Percentiles rank a stretch among this genome's conserved stretches.
Evolutionary conservation across 2,113 vertebrate genomes (phyloP).

Genomic region (Lasiurus borealis): DNA sequence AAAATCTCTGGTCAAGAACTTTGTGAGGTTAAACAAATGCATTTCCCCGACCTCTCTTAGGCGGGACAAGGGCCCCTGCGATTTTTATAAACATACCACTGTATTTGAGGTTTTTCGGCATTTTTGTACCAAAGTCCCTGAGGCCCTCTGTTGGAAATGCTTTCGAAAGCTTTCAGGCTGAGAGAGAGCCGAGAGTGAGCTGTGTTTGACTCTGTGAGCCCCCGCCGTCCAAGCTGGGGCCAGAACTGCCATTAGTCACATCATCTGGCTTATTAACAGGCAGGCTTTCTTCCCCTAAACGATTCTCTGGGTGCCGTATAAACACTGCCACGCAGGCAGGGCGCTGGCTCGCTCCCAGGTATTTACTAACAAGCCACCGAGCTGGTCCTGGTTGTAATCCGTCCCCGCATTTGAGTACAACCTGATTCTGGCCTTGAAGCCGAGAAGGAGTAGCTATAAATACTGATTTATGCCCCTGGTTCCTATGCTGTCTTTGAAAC

Average conservation of each 20-base stretch:
- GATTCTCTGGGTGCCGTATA: constrained; percentile 79
- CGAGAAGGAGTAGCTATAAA: constrained; percentile 50
- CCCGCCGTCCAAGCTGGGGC: constrained; percentile 65
- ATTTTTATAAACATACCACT: constrained; percentile 81
- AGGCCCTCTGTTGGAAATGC: constrained; percentile 73
- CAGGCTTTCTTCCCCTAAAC: constrained; percentile 5
- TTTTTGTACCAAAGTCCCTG: constrained; percentile 71
- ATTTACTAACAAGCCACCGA: constrained; percentile 77
- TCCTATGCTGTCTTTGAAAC: background rate
- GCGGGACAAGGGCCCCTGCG: constrained; percentile 58
- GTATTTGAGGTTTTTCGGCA: constrained; percentile 76
- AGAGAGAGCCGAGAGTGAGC: constrained; percentile 79
- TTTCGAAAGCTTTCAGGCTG: constrained; percentile 80
- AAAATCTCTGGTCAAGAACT: constrained; percentile 78
- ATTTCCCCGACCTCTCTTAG: constrained; percentile 81
- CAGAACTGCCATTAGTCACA: constrained; percentile 84
- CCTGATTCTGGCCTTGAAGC: background rate
- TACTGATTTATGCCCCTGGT: constrained; percentile 20
- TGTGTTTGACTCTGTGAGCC: constrained; percentile 69
- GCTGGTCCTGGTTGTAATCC: constrained; percentile 18
- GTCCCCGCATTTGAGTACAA: background rate
- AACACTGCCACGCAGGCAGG: constrained; percentile 73
- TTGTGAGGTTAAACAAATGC: constrained; percentile 81
- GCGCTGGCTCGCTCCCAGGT: background rate
- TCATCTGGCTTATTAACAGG: constrained; percentile 75